phyloP scores from a whole-genome alignment of 2,797 vertebrate genomes.

The Myripristis jacobus region DNA sequence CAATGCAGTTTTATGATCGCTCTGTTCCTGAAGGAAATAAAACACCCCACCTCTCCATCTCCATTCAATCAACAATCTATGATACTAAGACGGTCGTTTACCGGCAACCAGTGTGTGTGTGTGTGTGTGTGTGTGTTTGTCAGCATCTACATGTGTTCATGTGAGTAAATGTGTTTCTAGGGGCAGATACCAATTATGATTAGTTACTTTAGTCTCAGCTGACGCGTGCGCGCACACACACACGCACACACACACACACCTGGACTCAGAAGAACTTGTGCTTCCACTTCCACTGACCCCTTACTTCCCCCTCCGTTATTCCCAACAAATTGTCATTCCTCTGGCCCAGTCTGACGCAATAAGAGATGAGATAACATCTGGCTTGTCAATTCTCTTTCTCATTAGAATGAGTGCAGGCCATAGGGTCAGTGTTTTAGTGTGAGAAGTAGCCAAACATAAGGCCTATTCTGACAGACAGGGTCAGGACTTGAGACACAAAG shows the following conservation, averaged over 20 bases:
- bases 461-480: constrained; percentile 27
- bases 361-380: constrained; percentile 70
- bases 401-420: constrained; percentile 49
- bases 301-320: constrained; percentile 36
- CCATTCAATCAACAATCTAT: constrained; percentile 1
- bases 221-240: too few species aligned
- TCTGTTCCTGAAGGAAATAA: constrained; percentile 50
- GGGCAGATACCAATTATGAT: background rate
- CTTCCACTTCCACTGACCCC: constrained; percentile 37
- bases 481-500: background rate
- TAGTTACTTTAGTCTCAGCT: background rate
- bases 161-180: background rate
- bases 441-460: constrained; percentile 25
- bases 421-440: constrained; percentile 45
- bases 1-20: constrained; percentile 51
- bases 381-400: constrained; percentile 56
- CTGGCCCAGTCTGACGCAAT: constrained; percentile 59
- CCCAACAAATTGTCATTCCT: constrained; percentile 63
- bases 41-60: constrained; percentile 43
- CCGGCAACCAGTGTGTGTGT: background rate
- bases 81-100: constrained; percentile 14
- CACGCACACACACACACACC: too few species aligned
- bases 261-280: constrained; percentile 30
- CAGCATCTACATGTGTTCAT: background rate
- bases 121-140: constrained; percentile 1